Percentiles rank a stretch among this genome's conserved stretches.
Conservation (phyloP, 2,797 vertebrate genomes). For the Bradypus variegatus region DNA sequence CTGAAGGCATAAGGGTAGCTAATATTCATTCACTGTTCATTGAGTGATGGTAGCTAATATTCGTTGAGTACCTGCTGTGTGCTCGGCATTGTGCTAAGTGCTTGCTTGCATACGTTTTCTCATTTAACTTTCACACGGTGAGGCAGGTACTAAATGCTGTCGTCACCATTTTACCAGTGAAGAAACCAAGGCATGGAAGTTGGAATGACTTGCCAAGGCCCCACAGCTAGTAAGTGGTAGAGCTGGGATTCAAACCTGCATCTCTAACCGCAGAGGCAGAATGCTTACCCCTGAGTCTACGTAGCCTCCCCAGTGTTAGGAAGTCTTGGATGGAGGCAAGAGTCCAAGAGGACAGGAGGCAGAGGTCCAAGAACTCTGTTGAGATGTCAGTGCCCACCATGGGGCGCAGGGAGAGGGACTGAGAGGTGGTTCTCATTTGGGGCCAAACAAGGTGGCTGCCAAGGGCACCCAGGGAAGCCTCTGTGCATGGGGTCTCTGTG, state of each 20-base stretch:
- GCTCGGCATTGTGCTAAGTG: background rate
- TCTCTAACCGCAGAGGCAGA: background rate
- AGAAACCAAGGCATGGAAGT: background rate
- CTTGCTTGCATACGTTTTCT: accelerated
- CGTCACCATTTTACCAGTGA: background rate
- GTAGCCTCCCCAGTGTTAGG: accelerated
- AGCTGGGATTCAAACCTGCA: background rate
- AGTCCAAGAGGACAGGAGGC: background rate
- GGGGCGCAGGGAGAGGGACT: background rate
- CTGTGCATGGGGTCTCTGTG: accelerated
- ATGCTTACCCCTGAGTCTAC: background rate
- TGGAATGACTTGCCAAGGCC: background rate
- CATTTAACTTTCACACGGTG: accelerated
- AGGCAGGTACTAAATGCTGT: accelerated
- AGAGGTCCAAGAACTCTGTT: background rate
- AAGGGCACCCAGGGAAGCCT: background rate
- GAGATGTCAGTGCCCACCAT: background rate
- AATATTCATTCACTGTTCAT: accelerated
- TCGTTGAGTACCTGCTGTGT: background rate
- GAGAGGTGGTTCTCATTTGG: background rate
- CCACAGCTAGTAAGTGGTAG: background rate
- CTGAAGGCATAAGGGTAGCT: background rate
- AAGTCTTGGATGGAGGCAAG: too few species aligned
- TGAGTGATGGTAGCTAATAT: too few species aligned
- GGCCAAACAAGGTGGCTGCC: background rate